A percentile compares a stretch with the other conserved stretches of the same genome.
These are phyloP conservation scores for Battus philenor DNA, from an alignment of 1,140 invertebrate species.

Conservation along the genomic window DNA sequence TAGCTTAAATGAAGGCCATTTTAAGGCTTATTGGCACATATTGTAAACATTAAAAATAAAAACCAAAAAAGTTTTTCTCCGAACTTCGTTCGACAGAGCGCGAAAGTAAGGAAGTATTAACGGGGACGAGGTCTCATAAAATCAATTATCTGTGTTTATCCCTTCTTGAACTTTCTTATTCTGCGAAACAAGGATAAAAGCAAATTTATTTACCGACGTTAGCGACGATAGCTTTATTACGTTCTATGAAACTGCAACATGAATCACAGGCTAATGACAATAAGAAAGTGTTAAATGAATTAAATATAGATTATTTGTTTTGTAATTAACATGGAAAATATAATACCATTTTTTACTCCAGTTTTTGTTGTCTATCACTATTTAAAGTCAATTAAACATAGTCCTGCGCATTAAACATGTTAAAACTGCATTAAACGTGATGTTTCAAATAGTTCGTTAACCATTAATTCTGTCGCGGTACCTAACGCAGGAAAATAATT, in stretches of 20 bases:
- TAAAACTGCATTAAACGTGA: no score
- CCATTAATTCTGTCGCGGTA: no score
- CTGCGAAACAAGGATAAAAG: constrained; percentile 29
- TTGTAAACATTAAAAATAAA: constrained; percentile 1
- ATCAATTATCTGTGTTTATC: constrained; percentile 24
- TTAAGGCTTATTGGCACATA: constrained; percentile 2
- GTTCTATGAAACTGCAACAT: constrained; percentile 27
- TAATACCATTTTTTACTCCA: no score
- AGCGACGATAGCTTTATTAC: constrained; percentile 36
- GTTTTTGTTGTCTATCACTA: no score
- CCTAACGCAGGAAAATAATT: no score
- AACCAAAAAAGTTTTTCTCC: background rate
- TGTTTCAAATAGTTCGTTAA: no score
- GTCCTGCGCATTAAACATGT: no score
- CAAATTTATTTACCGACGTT: constrained; percentile 33
- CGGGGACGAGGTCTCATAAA: constrained; percentile 21
- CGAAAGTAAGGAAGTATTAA: constrained; percentile 13
- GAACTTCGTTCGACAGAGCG: background rate
- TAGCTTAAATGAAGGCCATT: background rate
- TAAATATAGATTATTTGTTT: no score
- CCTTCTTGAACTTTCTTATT: constrained; percentile 21
- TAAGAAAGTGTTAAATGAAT: background rate
- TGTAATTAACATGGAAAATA: no score
- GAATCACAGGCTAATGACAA: constrained; percentile 22
- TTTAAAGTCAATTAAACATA: no score